phyloP scores from a whole-genome alignment of 2,113 vertebrate genomes.

The Charadrius vociferus region DNA sequence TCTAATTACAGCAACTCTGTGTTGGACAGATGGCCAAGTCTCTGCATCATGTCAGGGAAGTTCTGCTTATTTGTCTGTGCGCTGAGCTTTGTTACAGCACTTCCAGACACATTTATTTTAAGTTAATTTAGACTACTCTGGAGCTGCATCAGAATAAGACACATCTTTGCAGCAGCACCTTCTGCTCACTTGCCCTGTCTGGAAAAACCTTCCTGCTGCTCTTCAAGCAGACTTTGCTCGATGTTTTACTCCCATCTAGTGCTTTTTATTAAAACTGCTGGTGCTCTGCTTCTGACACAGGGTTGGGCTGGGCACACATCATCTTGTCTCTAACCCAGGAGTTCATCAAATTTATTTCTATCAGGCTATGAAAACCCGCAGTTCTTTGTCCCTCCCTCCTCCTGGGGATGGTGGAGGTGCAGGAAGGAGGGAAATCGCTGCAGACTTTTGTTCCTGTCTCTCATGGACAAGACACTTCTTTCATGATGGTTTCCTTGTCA shows the following conservation, averaged over 20 bases:
- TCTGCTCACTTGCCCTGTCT: background rate
- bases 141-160: background rate
- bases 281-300: background rate
- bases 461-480: background rate
- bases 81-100: background rate
- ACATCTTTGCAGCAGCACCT: background rate
- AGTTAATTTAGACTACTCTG: background rate
- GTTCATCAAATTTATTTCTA: background rate
- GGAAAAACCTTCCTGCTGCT: background rate
- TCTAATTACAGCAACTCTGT: background rate
- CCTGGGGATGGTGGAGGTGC: background rate
- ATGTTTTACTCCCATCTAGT: conserved; percentile 69
- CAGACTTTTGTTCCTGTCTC: background rate
- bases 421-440: background rate
- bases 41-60: background rate
- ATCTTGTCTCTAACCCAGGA: background rate
- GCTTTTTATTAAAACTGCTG: conserved; percentile 50
- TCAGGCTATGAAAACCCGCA: background rate
- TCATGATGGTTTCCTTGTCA: background rate
- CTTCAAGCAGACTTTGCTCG: background rate
- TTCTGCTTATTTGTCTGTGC: background rate
- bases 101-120: conserved; percentile 31
- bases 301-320: background rate
- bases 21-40: background rate
- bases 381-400: background rate